phyloP scores from a whole-genome alignment of 2,888 invertebrate genomes.

The Stomorhina lunata region DNA sequence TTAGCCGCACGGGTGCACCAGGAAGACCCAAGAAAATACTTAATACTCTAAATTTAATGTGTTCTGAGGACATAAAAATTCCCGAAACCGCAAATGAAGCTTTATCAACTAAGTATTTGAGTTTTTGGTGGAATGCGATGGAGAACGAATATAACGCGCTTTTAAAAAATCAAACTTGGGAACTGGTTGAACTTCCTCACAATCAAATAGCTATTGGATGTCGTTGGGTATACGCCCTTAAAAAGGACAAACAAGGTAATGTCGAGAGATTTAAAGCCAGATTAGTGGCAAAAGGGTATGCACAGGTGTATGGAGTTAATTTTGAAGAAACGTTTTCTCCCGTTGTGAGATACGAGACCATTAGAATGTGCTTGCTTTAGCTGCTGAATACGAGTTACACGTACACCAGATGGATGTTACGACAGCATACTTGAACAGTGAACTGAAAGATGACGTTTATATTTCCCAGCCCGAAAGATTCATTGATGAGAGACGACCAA shows the following conservation, averaged over 20 bases:
- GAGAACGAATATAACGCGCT: slow-evolving; percentile 17
- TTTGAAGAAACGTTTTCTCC: slow-evolving; percentile 51
- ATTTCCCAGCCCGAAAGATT: slow-evolving; percentile 56
- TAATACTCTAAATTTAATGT: slow-evolving; percentile 17
- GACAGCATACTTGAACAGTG: slow-evolving; percentile 59
- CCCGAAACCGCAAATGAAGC: slow-evolving; percentile 18
- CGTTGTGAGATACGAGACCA: slow-evolving; percentile 34
- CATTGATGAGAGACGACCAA: slow-evolving; percentile 19
- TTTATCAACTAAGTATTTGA: background rate
- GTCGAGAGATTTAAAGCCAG: slow-evolving; percentile 61
- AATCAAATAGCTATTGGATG: slow-evolving; percentile 44
- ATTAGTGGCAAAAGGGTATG: slow-evolving; percentile 61
- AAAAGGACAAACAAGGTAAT: slow-evolving; percentile 44
- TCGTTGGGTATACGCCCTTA: slow-evolving; percentile 59
- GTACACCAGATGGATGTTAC: slow-evolving; percentile 54
- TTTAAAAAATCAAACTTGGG: slow-evolving; percentile 41
- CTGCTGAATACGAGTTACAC: slow-evolving; percentile 39
- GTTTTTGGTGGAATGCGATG: slow-evolving; percentile 29
- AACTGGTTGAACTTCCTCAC: slow-evolving; percentile 39
- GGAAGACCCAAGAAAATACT: slow-evolving; percentile 31
- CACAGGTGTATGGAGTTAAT: slow-evolving; percentile 46
- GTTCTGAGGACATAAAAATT: background rate
- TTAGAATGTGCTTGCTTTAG: slow-evolving; percentile 36
- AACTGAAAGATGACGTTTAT: slow-evolving; percentile 56
- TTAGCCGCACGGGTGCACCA: background rate